phyloP scores from a whole-genome alignment of 2,113 vertebrate species.

The Leptobrachium ailaonicum region DNA sequence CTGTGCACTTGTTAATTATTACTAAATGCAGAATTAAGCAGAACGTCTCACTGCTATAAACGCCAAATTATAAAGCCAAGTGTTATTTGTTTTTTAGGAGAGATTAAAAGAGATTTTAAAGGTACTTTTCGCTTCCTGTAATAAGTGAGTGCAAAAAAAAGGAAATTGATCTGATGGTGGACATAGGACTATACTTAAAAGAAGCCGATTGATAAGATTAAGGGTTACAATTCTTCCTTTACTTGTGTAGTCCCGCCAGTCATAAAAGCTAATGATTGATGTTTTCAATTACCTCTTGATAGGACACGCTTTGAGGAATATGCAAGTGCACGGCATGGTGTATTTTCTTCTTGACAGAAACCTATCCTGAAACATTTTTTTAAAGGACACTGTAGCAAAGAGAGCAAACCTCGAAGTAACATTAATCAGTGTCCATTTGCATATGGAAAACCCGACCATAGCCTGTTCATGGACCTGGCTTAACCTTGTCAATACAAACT shows the following conservation, averaged over 20 bases:
- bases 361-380: too few relatives aligned
- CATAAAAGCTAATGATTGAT: constrained; percentile 28
- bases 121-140: neutral
- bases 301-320: neutral
- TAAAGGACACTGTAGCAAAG: too few relatives aligned
- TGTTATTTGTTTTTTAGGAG: neutral
- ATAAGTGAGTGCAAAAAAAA: neutral
- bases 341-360: neutral
- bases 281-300: neutral
- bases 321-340: neutral
- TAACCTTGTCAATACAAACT: too few relatives aligned
- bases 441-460: too few relatives aligned
- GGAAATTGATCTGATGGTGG: neutral
- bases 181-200: constrained; percentile 8
- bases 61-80: neutral
- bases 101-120: neutral
- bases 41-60: neutral
- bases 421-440: too few relatives aligned
- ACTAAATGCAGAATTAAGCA: neutral
- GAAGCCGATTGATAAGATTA: constrained; percentile 8
- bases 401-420: too few relatives aligned
- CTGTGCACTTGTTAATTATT: constrained; percentile 3
- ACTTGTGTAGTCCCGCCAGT: constrained; percentile 9
- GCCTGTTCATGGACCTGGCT: too few relatives aligned
- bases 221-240: neutral